Evolutionary conservation across 2,113 vertebrate species (phyloP), one percentile per base, ranked within the genome.

Genomic region (Semicossyphus pulcher): DNA sequence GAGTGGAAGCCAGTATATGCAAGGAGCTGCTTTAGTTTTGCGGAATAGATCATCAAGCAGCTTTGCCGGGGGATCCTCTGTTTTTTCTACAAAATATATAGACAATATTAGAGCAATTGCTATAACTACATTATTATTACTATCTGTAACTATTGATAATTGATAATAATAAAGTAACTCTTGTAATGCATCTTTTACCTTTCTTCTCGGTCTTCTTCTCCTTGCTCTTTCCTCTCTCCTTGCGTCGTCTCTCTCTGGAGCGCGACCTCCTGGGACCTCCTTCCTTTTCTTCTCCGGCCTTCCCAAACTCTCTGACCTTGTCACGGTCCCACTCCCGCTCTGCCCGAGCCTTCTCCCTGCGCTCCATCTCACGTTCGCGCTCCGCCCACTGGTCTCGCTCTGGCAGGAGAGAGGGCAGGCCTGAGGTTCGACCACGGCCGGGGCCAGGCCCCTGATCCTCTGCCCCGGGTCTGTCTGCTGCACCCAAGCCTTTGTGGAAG

Each of bases 1-100:
- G n/a, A 97, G 95, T 0, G 96, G 96, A 39, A 98, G 95, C 96
- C 96, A 98, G 81, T 97, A 98, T 82, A 98, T 98, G 87, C 96
- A 98, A 9, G 96, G 96, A 37, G 95, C 94, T 10, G 96, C 95
- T 93, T 97, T 97, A 72, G 96, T 98, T 92, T 98, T 98, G 18
- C 93, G 92, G 85, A 98, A 98, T 57, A 98, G 92, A 73, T 98
- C 96, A 5, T 98, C 96, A 7, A 98, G 89, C 57, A 97, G 90
- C 87, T 98, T 98, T 47, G 96, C 96, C 1, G 96, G 96, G 0
- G 96, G 96, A 59, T 97, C 96, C 72, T 97, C 96, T 12, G 92
- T 73, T 91, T 96, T 96, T 16, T 96, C 96, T 78, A 65, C 16
- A 10, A 66, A 28, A 68, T 29, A 66, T 6, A 61, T 3, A n/a